These are phyloP conservation scores for Lepus timidus DNA, from an alignment of 2,113 vertebrate species.

Conservation along the genomic window DNA sequence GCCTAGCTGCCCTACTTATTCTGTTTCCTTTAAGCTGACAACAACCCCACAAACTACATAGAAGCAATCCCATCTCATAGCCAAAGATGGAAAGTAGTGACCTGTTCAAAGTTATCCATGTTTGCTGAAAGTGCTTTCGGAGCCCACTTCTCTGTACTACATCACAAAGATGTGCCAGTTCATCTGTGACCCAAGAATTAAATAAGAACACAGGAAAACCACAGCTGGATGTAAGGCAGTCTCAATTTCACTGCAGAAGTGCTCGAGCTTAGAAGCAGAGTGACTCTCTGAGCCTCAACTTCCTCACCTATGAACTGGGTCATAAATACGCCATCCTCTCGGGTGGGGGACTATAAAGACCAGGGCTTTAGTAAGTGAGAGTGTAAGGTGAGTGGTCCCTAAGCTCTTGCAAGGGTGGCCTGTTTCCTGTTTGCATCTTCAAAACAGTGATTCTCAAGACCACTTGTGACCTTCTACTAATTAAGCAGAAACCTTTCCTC, in stretches of 20 bases:
- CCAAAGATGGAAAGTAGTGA: neutral
- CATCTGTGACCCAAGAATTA: neutral
- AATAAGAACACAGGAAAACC: neutral
- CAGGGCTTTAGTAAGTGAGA: neutral
- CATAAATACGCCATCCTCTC: too few species aligned
- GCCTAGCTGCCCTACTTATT: neutral
- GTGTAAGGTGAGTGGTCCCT: neutral
- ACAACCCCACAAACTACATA: neutral
- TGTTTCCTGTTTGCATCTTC: neutral
- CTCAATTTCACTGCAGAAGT: neutral
- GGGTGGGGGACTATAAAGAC: neutral
- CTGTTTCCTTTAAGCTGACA: neutral
- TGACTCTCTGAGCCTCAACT: neutral
- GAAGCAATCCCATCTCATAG: neutral
- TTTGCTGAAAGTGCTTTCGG: neutral
- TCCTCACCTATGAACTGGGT: neutral
- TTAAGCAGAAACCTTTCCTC: neutral
- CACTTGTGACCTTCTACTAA: neutral
- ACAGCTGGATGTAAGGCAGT: neutral
- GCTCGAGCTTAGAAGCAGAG: neutral
- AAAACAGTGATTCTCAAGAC: neutral
- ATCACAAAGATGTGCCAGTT: neutral
- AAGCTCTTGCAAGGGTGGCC: neutral
- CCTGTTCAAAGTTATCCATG: neutral
- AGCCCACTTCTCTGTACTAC: neutral